A percentile compares a stretch with the other conserved stretches of the same genome.
These are phyloP conservation scores for Mnemiopsis leidyi DNA, from an alignment of 37 sponge, comb jelly and placozoan genomes.

Conservation along the genomic window DNA sequence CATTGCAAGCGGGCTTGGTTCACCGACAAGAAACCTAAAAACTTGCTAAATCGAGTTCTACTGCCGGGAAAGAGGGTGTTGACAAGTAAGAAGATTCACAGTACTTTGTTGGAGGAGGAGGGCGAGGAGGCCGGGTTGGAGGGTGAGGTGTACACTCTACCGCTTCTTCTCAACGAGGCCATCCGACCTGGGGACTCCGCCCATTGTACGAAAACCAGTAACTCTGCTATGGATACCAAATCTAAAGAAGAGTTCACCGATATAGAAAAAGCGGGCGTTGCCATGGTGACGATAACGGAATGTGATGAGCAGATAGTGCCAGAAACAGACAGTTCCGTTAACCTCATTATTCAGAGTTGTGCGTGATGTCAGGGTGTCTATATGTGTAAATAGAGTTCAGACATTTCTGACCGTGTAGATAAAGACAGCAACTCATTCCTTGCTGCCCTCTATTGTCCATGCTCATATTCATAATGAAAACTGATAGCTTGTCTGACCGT, in stretches of 20 bases:
- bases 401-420: no score
- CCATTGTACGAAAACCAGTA: background rate
- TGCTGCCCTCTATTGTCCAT: no score
- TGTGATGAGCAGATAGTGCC: background rate
- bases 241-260: background rate
- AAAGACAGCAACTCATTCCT: no score
- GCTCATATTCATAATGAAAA: no score
- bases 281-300: background rate
- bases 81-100: constrained; percentile 31
- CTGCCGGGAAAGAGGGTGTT: background rate
- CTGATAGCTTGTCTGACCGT: no score
- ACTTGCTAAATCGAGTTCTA: background rate
- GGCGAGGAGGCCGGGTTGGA: constrained; percentile 2
- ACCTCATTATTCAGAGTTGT: background rate
- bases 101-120: constrained; percentile 43
- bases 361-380: no score
- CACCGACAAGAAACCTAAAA: constrained; percentile 28
- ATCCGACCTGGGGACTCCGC: background rate
- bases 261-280: background rate
- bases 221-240: background rate
- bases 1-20: constrained; percentile 15
- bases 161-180: background rate
- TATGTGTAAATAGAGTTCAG: no score
- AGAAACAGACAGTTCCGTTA: background rate
- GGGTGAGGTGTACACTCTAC: background rate